These are phyloP conservation scores for Acropternis orthonyx DNA, from an alignment of 2,797 vertebrate genomes.

Conservation along the genomic window DNA sequence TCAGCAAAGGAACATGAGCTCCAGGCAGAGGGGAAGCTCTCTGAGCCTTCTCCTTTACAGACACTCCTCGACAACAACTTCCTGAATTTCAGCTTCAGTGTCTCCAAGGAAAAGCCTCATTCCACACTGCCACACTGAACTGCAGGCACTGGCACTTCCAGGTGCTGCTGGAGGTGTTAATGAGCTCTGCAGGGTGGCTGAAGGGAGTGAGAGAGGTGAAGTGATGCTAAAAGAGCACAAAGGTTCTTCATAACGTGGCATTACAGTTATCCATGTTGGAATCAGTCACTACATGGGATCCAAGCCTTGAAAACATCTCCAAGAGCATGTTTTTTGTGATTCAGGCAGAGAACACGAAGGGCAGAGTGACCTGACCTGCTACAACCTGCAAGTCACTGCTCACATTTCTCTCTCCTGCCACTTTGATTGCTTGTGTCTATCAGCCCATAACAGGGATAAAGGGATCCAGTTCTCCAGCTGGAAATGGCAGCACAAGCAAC, in stretches of 20 bases:
- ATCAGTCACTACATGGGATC: neutral
- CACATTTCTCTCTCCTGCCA: neutral
- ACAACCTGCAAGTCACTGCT: neutral
- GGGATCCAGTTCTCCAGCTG: rapidly evolving
- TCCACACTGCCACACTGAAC: rapidly evolving
- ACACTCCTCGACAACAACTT: neutral
- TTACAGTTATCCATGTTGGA: neutral
- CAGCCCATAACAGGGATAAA: neutral
- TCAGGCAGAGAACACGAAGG: neutral
- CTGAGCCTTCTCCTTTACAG: neutral
- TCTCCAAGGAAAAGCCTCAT: neutral
- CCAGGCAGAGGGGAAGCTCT: neutral
- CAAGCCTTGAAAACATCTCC: neutral
- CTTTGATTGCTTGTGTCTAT: neutral
- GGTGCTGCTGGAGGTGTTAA: neutral
- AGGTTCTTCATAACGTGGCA: neutral
- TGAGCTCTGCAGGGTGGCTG: neutral
- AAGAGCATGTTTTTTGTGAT: neutral
- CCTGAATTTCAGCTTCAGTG: neutral
- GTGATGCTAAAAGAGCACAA: neutral
- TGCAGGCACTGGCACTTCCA: neutral
- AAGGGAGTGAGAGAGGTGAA: neutral
- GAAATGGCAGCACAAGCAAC: neutral
- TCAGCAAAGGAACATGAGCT: neutral
- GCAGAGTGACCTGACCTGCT: neutral